These are phyloP conservation scores for Psammodynastes pulverulentus DNA, from an alignment of 2,113 vertebrate genomes.

Conservation along the genomic window DNA sequence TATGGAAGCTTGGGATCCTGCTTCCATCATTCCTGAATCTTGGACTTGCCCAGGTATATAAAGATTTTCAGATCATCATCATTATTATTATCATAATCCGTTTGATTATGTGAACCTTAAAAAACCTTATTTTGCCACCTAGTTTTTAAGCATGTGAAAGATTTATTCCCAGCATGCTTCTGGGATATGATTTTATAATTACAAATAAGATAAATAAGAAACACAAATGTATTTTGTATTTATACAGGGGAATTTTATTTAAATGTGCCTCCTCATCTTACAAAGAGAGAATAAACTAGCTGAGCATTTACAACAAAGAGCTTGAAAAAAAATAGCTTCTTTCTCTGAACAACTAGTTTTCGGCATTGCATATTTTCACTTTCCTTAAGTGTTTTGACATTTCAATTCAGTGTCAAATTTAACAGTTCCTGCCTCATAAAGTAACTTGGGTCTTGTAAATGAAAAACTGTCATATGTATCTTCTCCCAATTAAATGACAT, in stretches of 20 bases:
- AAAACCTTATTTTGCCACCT: background rate
- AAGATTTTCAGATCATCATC: background rate
- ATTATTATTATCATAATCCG: background rate
- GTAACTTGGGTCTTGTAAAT: conserved; percentile 4
- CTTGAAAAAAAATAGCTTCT: background rate
- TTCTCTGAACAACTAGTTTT: background rate
- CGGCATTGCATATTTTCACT: background rate
- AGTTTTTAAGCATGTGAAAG: background rate
- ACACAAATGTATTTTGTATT: background rate
- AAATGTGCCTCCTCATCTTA: background rate
- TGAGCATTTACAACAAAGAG: background rate
- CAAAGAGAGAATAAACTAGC: background rate
- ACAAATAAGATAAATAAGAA: background rate
- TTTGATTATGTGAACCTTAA: background rate
- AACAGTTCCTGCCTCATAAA: conserved; percentile 14
- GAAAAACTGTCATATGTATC: conserved; percentile 11
- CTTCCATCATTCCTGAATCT: background rate
- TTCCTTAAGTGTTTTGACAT: conserved; percentile 10
- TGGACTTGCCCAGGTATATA: background rate
- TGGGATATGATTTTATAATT: background rate
- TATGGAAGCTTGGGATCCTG: background rate
- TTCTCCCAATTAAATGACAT: background rate
- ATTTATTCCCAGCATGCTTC: background rate
- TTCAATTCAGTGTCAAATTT: background rate
- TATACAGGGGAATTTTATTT: background rate